Evolutionary conservation across 2,888 invertebrate genomes (phyloP).

Genomic region (Andrena bicolor): DNA sequence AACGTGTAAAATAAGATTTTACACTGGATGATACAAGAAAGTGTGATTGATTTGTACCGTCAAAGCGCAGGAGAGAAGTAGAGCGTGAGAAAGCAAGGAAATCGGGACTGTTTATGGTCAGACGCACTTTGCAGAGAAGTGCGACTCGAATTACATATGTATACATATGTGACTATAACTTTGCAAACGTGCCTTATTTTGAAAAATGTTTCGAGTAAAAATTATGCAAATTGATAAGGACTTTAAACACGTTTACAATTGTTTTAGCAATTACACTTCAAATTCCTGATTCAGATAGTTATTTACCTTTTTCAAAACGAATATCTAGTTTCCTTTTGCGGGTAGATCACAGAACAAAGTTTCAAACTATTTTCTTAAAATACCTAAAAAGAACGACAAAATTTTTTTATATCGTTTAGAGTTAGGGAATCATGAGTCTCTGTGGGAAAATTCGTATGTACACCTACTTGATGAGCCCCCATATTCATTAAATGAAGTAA

Average conservation of each 20-base stretch:
- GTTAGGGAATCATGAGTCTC: too few relatives aligned
- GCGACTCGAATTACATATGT: neutral
- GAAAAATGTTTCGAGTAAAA: neutral
- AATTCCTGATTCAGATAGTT: neutral
- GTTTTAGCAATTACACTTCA: neutral
- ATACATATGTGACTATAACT: neutral
- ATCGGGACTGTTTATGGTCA: neutral
- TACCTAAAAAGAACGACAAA: too few relatives aligned
- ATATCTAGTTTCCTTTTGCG: neutral
- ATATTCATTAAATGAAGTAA: too few relatives aligned
- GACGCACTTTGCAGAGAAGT: neutral
- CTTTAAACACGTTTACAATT: neutral
- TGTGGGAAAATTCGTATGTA: too few relatives aligned
- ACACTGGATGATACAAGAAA: neutral
- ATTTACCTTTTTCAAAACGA: neutral
- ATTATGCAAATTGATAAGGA: neutral
- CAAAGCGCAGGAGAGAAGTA: neutral
- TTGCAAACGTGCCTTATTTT: neutral
- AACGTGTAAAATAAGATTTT: too few relatives aligned
- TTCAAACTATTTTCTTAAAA: too few relatives aligned
- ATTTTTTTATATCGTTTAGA: too few relatives aligned
- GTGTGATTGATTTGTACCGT: neutral
- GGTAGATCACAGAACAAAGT: too few relatives aligned
- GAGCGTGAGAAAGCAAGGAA: conserved; percentile 1
- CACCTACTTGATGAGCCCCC: too few relatives aligned